Evolutionary conservation across 2,113 vertebrate species (phyloP).

Genomic region (Amazona guildingii): DNA sequence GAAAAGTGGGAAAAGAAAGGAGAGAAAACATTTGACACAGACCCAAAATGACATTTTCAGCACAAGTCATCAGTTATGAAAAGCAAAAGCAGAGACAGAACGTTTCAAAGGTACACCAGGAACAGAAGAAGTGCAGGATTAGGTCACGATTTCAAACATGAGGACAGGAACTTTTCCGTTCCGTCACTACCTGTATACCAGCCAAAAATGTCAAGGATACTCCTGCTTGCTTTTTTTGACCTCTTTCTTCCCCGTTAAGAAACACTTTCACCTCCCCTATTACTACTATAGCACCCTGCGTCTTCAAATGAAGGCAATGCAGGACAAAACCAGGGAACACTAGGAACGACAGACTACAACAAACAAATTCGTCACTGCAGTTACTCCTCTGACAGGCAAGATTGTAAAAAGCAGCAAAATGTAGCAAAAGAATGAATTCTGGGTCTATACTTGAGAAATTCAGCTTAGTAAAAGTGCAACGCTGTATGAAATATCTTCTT

Average conservation of each 20-base stretch:
- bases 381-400: neutral
- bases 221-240: neutral
- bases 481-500: neutral
- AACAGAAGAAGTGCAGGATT: neutral
- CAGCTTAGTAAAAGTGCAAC: neutral
- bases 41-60: neutral
- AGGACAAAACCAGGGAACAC: neutral
- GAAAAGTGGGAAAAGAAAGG: neutral
- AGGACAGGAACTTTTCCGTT: neutral
- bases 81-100: neutral
- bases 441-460: neutral
- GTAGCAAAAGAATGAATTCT: neutral
- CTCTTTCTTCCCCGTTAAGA: neutral
- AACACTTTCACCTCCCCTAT: neutral
- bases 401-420: neutral
- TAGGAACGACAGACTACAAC: neutral
- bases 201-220: constrained; percentile 52
- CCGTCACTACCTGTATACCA: neutral
- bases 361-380: neutral
- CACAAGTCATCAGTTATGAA: neutral
- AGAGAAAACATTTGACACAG: neutral
- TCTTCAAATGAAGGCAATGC: neutral
- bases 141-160: neutral
- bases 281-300: neutral
- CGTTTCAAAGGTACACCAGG: neutral